Evolutionary conservation across 2,888 invertebrate genomes (phyloP), one percentile per base, ranked within the genome.

Genomic region (Frankliniella intonsa): DNA sequence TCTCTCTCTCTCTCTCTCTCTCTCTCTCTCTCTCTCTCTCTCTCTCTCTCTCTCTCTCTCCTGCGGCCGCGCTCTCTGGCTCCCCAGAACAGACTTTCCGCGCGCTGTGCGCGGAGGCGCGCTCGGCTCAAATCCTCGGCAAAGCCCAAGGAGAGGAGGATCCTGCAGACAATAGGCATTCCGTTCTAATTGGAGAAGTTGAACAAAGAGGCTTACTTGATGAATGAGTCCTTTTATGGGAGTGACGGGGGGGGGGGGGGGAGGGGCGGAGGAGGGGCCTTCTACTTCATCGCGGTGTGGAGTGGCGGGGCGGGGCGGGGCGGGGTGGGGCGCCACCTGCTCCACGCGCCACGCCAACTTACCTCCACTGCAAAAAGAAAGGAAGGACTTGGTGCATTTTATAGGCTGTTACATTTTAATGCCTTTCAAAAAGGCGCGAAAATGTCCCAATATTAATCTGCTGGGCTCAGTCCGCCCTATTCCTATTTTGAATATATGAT

Each of bases 141-240:
- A 38, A 25, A 76, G 69, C 69, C 69, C 69, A 76, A 76, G 69
- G 69, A 76, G 69, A 76, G 69, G 69, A 76, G 69, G 69, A 76
- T 76, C 69, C 69, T 22, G 22, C 69, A 25, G 25, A 76, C 69
- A 76, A 76, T 25, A 12, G 69, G 69, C 69, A 76, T 76, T 25
- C 69, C 69, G 69, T 22, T 76, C 69, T 76, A 76, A 76, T 76
- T 76, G 69, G 69, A 76, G 69, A 76, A 76, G 69, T 76, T 76
- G 69, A 76, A 76, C 69, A 76, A 76, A 76, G 69, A 76, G 69
- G 69, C 69, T 76, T 76, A 76, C 69, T 76, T 76, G 69, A 76
- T 76, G 69, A 76, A 76, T 76, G 69, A 76, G 69, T 76, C 69
- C 69, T 76, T 76, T 76, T 76, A 76, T 25, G 69, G 25, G 22